Base-by-base conservation (phyloP, 2,888 invertebrate species). In the Cantharis nigra region DNA sequence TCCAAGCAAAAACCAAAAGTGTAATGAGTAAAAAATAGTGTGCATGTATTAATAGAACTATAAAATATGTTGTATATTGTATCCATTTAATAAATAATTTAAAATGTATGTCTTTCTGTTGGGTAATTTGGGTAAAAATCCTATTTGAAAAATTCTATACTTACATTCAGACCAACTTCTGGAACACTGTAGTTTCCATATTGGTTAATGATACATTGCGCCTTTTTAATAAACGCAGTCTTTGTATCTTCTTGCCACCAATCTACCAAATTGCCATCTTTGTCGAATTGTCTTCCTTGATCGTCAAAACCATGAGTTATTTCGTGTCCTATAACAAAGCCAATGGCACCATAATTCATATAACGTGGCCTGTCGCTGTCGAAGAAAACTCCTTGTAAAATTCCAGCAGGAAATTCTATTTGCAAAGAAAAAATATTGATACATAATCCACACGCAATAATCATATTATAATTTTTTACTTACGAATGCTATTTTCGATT, bases 371-470 rank as follows among this genome's bases (percentile, higher is more conserved):
- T 93, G 69, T 95, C 93, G 72, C 95, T 95, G 75, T 93, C 94
- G 90, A 97, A 98, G 92, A 97, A 97, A 1, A 94, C 93, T 2
- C 97, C 97, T 91, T 97, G 97, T 1, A 98, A 90, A 80, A 97
- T 97, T 80, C 97, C 97, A 82, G 97, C 97, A 0, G 97, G 97
- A 89, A 97, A 97, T 89, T 97, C 97, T 98, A 49, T n/a, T n/a
- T 5, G 83, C 80, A 71, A 72, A 70, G 63, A 69, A 78, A 49
- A 81, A 65, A 30, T 14, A 67, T 67, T 67, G 49, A 13, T 49
- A n/a, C 4, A 33, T 7, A 49, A 49, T 49, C 49, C 0, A n/a
- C 67, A 28, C 72, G 14, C 16, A 33, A 69, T 23, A 28, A 9
- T 64, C n/a, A 71, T 14, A 18, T 69, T 14, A 18, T 69, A 33